Evolutionary conservation across 2,113 vertebrate species (phyloP).

Genomic region (Lipophrys pholis): DNA sequence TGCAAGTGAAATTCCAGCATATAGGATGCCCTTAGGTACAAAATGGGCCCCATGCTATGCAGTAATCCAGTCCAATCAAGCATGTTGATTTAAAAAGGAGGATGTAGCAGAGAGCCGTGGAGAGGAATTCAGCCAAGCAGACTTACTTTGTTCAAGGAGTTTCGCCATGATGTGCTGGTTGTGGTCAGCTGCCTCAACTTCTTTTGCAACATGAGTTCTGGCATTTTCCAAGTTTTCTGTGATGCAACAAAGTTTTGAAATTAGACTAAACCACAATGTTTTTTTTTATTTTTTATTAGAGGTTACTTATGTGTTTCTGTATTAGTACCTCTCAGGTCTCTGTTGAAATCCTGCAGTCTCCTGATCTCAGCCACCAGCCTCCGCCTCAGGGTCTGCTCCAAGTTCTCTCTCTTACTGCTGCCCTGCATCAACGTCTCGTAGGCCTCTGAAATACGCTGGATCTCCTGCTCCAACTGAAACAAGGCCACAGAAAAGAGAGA

Average conservation of each 20-base stretch:
- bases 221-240: constrained; percentile 95
- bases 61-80: constrained; percentile 46
- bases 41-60: constrained; percentile 46
- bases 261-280: neutral
- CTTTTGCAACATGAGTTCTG: constrained; percentile 89
- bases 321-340: constrained; percentile 92
- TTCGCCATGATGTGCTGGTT: constrained; percentile 94
- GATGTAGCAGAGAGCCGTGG: constrained; percentile 8
- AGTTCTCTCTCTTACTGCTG: constrained; percentile 91
- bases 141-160: constrained; percentile 95
- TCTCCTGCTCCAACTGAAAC: constrained; percentile 93
- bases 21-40: constrained; percentile 52
- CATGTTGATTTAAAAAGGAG: constrained; percentile 49
- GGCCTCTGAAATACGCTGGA: constrained; percentile 95
- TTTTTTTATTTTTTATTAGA: neutral
- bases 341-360: constrained; percentile 95
- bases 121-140: constrained; percentile 13
- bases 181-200: constrained; percentile 89
- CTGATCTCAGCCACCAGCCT: constrained; percentile 93
- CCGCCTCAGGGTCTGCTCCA: constrained; percentile 96
- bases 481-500: neutral
- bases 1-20: constrained; percentile 72
- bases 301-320: neutral
- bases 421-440: constrained; percentile 95
- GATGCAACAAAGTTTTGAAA: constrained; percentile 22